Base-by-base conservation (phyloP, 1,140 invertebrate genomes). In the Drosophila rhopaloa region DNA sequence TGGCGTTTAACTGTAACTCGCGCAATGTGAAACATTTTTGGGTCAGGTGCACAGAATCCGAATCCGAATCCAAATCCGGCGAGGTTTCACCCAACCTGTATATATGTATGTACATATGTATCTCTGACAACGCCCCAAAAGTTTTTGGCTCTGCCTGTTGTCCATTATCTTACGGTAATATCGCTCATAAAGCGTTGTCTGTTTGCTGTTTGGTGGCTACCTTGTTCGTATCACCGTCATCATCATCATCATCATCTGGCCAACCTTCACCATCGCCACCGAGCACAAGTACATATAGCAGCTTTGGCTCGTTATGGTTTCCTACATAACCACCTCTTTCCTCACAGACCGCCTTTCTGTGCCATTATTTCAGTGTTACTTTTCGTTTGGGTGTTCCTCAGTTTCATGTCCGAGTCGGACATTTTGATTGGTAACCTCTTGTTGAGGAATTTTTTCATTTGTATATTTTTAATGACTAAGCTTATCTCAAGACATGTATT, bases 1-100 rank as follows among this genome's bases (percentile, higher is more conserved):
- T 88, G 84, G 84, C 84, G 84, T 84, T 88, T 88, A 84, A 84
- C 85, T 89, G 84, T 88, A 89, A 84, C 80, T 83, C 62, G 70
- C 72, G 44, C 73, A 84, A 90, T 88, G 84, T 84, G 76, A 88
- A 88, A 90, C 84, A 89, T 89, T 84, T 83, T 89, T 80, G 84
- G 84, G 84, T 88, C 84, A 88, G 84, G 84, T 88, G 84, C 83
- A 70, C 32, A 56, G 16, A n/a, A 29, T 32, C 46, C 27, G 16
- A n/a, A 29, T 32, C 46, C 27, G 41, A 57, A 65, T 51, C 14
- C 32, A 5, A 32, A 16, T 19, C 50, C 50, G 32, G 9, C 14
- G 43, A 77, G 77, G 89, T 88, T 88, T 88, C 80, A 84, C 84
- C 84, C 84, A 85, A 70, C 56, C 46, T 61, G 71, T 62, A 14